A percentile compares a stretch with the other conserved stretches of the same genome.
phyloP scores from a whole-genome alignment of 1,140 invertebrate species.

The Drosophila pseudoananassae region DNA sequence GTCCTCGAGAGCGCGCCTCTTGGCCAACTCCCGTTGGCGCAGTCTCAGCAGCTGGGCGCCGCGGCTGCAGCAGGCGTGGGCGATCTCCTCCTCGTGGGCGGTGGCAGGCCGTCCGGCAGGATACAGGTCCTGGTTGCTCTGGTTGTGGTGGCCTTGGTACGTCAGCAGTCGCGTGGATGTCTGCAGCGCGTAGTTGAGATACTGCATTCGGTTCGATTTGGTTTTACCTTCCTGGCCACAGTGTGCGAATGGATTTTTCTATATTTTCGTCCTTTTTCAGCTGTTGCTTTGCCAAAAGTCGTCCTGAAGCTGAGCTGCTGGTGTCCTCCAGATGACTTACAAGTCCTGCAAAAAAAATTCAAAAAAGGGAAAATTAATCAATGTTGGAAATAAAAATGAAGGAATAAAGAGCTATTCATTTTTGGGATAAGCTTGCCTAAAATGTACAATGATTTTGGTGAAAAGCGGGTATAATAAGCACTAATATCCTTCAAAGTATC shows the following conservation, averaged over 20 bases:
- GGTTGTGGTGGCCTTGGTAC: slow-evolving; percentile 50
- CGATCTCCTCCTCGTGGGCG: slow-evolving; percentile 54
- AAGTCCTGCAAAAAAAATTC: slow-evolving; percentile 41
- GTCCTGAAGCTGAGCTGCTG: neutral
- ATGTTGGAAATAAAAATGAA: neutral
- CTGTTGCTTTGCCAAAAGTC: slow-evolving; percentile 6
- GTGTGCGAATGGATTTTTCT: slow-evolving; percentile 63
- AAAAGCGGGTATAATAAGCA: too few relatives aligned
- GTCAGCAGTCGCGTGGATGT: slow-evolving; percentile 82
- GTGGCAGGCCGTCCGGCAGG: slow-evolving; percentile 30
- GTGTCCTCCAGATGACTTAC: neutral
- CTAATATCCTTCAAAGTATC: neutral
- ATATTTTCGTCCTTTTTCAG: slow-evolving; percentile 1
- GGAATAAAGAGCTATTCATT: neutral
- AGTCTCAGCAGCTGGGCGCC: slow-evolving; percentile 67
- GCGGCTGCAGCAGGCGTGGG: slow-evolving; percentile 73
- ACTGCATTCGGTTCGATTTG: slow-evolving; percentile 83
- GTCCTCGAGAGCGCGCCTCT: slow-evolving; percentile 67
- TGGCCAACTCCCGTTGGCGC: slow-evolving; percentile 61
- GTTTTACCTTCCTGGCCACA: slow-evolving; percentile 70
- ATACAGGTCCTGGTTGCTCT: slow-evolving; percentile 44
- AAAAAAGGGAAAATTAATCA: neutral
- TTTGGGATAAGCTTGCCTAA: neutral
- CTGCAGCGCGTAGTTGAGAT: slow-evolving; percentile 83
- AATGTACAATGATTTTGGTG: too few relatives aligned